Evolutionary conservation across 2,797 vertebrate genomes (phyloP).

Genomic region (Epinephelus coioides): DNA sequence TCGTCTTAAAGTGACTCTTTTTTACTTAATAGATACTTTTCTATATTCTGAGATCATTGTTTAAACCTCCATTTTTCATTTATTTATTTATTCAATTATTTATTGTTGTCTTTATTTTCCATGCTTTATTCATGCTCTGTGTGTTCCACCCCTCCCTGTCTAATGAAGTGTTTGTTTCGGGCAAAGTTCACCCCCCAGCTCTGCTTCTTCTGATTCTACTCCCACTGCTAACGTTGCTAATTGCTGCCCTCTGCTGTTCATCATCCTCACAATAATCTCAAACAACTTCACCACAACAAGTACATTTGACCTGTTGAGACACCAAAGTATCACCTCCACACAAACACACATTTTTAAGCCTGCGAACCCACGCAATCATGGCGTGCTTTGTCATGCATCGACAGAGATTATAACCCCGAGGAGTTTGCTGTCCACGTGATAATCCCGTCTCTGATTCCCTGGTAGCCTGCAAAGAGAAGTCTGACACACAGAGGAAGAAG

Average conservation of each 20-base stretch:
- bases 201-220: neutral
- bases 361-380: neutral
- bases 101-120: neutral
- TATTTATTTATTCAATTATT: no score
- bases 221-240: slow-evolving; percentile 13
- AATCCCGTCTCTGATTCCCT: slow-evolving; percentile 54
- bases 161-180: slow-evolving; percentile 30
- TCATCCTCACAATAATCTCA: neutral
- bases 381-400: slow-evolving; percentile 10
- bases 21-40: no score
- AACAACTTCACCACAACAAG: neutral
- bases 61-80: no score
- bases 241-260: slow-evolving; percentile 77
- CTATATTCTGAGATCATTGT: no score
- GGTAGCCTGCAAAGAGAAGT: neutral
- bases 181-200: slow-evolving; percentile 34
- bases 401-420: slow-evolving; percentile 31
- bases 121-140: neutral
- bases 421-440: slow-evolving; percentile 21
- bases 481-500: neutral
- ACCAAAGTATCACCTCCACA: neutral
- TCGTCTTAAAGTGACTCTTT: no score
- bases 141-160: neutral
- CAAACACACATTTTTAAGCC: neutral
- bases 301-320: neutral